phyloP scores from a whole-genome alignment of 2,113 vertebrate genomes.

The Hiodon alosoides region DNA sequence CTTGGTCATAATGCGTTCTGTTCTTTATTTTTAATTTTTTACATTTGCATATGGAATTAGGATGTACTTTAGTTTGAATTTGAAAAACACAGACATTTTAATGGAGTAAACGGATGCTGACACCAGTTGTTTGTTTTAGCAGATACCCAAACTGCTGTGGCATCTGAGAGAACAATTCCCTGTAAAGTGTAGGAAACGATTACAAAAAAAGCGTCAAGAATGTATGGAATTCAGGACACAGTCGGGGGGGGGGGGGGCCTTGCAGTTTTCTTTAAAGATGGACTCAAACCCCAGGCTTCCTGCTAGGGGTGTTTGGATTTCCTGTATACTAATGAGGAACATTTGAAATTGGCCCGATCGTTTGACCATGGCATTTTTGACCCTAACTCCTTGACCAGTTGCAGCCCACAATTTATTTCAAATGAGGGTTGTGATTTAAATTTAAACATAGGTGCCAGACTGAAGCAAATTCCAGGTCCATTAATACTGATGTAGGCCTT shows the following conservation, averaged over 20 bases:
- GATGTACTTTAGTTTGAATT: too few relatives aligned
- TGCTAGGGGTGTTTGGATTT: not conserved
- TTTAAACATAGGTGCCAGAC: not conserved
- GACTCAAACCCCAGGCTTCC: not conserved
- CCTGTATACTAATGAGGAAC: not conserved
- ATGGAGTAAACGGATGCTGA: too few relatives aligned
- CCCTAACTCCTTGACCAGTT: not conserved
- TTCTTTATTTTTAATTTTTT: not conserved
- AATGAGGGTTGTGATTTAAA: not conserved
- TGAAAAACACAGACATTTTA: too few relatives aligned
- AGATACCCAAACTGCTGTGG: not conserved
- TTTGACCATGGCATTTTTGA: not conserved
- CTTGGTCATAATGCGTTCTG: not conserved
- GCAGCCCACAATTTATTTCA: not conserved
- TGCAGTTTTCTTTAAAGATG: not conserved
- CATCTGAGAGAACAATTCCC: not conserved
- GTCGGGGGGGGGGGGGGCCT: not conserved
- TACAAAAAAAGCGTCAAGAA: not conserved
- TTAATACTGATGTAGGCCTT: not conserved
- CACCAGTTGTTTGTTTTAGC: not conserved
- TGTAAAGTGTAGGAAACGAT: slow-evolving; percentile 2
- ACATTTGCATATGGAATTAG: not conserved
- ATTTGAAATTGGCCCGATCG: not conserved
- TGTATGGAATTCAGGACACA: slow-evolving; percentile 9
- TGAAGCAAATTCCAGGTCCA: not conserved